Percentiles rank a stretch among this genome's conserved stretches.
Evolutionary conservation across 2,888 invertebrate genomes (phyloP).

Genomic region (Vesta saturnalis): DNA sequence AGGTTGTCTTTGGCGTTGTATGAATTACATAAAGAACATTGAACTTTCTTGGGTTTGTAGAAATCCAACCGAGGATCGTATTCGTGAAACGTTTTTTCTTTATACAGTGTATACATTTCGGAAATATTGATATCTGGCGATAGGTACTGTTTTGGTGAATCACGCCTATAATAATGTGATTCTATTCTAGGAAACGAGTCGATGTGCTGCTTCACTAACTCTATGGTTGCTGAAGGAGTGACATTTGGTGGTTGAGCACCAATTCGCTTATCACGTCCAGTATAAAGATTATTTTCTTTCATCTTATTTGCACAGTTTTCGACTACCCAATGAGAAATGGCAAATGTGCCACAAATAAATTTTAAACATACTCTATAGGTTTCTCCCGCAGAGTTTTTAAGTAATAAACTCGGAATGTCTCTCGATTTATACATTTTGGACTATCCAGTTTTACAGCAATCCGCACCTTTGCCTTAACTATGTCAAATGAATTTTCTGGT

Average conservation of each 20-base stretch:
- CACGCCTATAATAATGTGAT: neutral
- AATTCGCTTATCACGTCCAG: neutral
- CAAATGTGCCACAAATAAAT: conserved; percentile 6
- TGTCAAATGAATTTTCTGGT: conserved; percentile 4
- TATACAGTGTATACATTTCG: conserved; percentile 6
- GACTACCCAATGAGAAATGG: conserved; percentile 11
- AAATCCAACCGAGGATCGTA: too few species aligned
- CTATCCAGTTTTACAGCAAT: neutral
- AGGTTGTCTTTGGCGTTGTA: too few species aligned
- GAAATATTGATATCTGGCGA: conserved; percentile 11
- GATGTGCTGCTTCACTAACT: neutral
- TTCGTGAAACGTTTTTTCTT: neutral
- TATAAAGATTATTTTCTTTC: neutral
- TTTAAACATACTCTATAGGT: neutral
- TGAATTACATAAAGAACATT: too few species aligned
- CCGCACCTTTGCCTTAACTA: neutral
- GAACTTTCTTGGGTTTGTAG: too few species aligned
- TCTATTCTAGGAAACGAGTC: too few species aligned
- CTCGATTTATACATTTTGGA: conserved; percentile 8
- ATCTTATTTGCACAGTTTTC: conserved; percentile 2
- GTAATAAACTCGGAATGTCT: neutral
- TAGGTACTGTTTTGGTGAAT: conserved; percentile 6
- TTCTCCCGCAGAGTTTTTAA: conserved; percentile 1
- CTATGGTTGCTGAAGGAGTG: neutral
- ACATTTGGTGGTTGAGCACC: too few species aligned